Evolutionary conservation across 2,113 vertebrate genomes (phyloP), one percentile per base, ranked within the genome.

Genomic region (Micronycteris hirsuta): DNA sequence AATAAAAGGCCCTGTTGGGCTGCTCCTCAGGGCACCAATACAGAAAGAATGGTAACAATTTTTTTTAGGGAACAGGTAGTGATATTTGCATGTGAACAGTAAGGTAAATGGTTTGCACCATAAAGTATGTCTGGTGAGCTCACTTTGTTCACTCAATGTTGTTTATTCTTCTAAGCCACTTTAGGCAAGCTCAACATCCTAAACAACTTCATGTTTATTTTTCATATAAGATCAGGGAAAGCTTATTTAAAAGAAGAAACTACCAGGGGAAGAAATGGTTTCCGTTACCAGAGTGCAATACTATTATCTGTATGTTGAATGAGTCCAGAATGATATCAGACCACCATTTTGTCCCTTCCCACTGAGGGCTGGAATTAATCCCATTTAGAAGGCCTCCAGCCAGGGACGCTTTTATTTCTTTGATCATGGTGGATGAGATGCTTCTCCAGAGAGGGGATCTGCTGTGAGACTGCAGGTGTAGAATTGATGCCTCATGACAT

Each of bases 171-270:
- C 49, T 58, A 89, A 97, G 58, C 83, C 61, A 86, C 86, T 74
- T 74, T 85, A 88, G 77, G 33, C 33, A 86, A 95, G 31, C 82
- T 76, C 87, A 85, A 82, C 56, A 93, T 56, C 65, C 91, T 93
- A 86, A 81, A 90, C 24, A 90, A 92, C 7, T 74, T 24, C 67
- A 58, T 82, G 47, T 97, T 97, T 92, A 83, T 68, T 82, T 92
- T 82, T 95, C 38, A 94, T 91, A 84, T 94, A 97, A 93, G 86
- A 91, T 78, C 93, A 97, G 63, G 73, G 91, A 96, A 92, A 91
- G 68, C 67, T 84, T 95, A 70, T 95, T 95, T 95, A 43, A 93
- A 83, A 96, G 97, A 98, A 92, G 92, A 87, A 96, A 97, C 85
- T 93, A 88, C 52, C 8, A 19, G 86, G 41, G 76, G 86, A 80